Percentiles rank a stretch among this genome's conserved stretches.
Conservation (phyloP, 2,113 vertebrate genomes). For the Notothenia coriiceps region DNA sequence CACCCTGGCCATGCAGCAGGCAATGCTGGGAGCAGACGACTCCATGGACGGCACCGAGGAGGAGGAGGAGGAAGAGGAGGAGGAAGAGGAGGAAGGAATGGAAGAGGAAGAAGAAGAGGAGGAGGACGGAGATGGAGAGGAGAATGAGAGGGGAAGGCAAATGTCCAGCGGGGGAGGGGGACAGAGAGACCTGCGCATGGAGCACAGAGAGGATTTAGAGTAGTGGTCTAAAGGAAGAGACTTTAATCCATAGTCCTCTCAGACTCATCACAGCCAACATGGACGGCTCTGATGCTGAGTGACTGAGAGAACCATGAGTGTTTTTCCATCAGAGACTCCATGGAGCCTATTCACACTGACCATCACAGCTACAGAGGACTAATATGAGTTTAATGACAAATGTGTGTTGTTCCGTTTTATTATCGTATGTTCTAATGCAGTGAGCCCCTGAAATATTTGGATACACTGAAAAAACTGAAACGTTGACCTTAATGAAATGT, state of each 20-base stretch:
- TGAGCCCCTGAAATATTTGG: conserved; percentile 51
- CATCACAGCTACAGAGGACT: conserved; percentile 17
- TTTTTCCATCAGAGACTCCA: conserved; percentile 49
- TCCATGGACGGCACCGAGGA: conserved; percentile 95
- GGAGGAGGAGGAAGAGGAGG: conserved; percentile 90
- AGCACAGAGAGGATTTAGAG: conserved; percentile 94
- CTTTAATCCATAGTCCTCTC: conserved; percentile 34
- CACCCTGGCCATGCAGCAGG: conserved; percentile 98
- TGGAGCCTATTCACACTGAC: conserved; percentile 25
- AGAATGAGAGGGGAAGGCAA: conserved; percentile 85
- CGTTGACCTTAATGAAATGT: no score
- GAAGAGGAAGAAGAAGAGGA: conserved; percentile 87
- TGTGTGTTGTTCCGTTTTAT: conserved; percentile 50
- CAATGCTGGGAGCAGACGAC: conserved; percentile 94
- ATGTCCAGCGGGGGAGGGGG: conserved; percentile 88
- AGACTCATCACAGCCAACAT: conserved; percentile 7
- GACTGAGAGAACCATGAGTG: conserved; percentile 43
- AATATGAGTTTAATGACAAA: conserved; percentile 44
- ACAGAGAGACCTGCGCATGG: conserved; percentile 90
- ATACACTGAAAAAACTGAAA: background rate
- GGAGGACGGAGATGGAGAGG: conserved; percentile 86
- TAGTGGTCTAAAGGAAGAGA: conserved; percentile 65
- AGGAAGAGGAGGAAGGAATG: conserved; percentile 83
- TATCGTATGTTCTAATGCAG: conserved; percentile 44
- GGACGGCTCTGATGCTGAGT: conserved; percentile 7